Conservation (phyloP, 2,888 invertebrate genomes). For the Ernsta delagoae region DNA sequence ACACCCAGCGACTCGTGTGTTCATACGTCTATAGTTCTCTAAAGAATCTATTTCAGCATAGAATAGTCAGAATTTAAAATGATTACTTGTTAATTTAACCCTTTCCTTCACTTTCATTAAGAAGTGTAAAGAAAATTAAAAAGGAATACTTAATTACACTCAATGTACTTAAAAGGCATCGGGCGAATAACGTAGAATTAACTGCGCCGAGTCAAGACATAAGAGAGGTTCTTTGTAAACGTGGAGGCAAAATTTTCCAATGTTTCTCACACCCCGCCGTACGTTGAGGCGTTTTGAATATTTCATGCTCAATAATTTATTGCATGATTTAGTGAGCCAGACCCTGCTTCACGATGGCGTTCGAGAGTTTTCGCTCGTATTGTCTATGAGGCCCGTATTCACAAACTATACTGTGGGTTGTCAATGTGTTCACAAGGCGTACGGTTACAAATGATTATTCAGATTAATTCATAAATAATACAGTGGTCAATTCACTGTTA, state of each 20-base stretch:
- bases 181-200: conserved; percentile 51
- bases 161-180: conserved; percentile 12
- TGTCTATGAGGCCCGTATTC: conserved; percentile 39
- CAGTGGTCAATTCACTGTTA: too few species aligned
- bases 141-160: conserved; percentile 12
- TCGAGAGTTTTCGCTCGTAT: conserved; percentile 46
- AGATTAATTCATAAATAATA: too few species aligned
- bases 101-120: not conserved
- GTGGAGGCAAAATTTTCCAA: conserved; percentile 60
- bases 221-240: conserved; percentile 45
- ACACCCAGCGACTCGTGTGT: not conserved
- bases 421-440: too few species aligned
- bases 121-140: not conserved
- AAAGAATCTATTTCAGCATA: not conserved
- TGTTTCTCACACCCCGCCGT: conserved; percentile 65
- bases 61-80: not conserved
- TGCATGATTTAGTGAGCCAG: conserved; percentile 72
- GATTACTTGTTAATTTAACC: not conserved
- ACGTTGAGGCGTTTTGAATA: conserved; percentile 61
- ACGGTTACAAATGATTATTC: too few species aligned
- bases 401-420: too few species aligned
- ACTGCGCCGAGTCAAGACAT: conserved; percentile 47
- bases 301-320: conserved; percentile 80
- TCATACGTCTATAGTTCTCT: not conserved
- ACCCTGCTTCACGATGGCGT: conserved; percentile 57